Evolutionary conservation across 2,113 vertebrate genomes (phyloP), one percentile per base, ranked within the genome.

Genomic region (Lanius collurio): DNA sequence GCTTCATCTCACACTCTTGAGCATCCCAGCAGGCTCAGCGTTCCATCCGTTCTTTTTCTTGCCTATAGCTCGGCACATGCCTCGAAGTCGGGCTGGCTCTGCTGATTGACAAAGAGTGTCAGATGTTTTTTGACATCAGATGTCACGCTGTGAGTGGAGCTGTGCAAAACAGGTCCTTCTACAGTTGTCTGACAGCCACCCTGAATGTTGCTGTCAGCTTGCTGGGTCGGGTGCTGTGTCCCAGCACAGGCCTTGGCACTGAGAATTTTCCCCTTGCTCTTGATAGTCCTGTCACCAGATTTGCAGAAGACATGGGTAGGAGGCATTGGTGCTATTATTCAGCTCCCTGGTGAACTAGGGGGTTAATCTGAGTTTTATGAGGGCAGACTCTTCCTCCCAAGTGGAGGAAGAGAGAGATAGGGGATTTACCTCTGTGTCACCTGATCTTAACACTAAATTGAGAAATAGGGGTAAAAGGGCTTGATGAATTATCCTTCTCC

Each of bases 331-430:
- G 67, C 46, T 73, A 2, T 50, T 70, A 59, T 52, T 78, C 15
- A 47, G 7, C 16, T 81, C 15, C 39, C 39, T 39, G 35, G 7
- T 71, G 44, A 91, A 13, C 7, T 21, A 22, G 11, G 22, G 41
- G 31, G 33, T 91, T 87, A 95, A 87, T 75, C 35, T 46, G 77
- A 53, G n/a, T 41, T 78, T 84, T 79, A 65, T 17, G 47, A 79
- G n/a, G 28, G 49, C 37, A 94, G 41, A 35, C 12, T 77, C 13
- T 78, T 17, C 44, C 37, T 76, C 56, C 35, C 7, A 37, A 91
- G 31, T 20, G 14, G 42, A 81, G 11, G 37, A 60, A 75, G 60
- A 78, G n/a, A 56, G 27, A 70, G 26, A 64, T 1, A 6, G 21
- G 16, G 60, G 33, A 47, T 79, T 84, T 81, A 78, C 31, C 15